A percentile compares a stretch with the other conserved stretches of the same genome.
Evolutionary conservation across 2,888 invertebrate species (phyloP).

Genomic region (Julus scanicus): DNA sequence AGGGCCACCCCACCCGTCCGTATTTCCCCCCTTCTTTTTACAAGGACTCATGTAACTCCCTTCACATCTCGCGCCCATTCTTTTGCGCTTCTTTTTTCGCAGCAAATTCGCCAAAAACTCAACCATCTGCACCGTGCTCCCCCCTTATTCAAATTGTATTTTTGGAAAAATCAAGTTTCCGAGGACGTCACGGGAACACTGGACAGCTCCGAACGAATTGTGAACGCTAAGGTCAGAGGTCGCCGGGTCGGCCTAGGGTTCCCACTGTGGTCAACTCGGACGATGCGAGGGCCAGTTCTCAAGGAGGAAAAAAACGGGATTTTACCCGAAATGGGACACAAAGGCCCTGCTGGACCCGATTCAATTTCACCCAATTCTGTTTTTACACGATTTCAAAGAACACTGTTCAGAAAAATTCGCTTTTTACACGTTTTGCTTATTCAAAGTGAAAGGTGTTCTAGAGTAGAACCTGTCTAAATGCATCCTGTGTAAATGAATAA

Average conservation of each 20-base stretch:
- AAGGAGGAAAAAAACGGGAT: background rate
- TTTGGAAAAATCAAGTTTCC: background rate
- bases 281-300: background rate
- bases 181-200: background rate
- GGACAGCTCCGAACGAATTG: background rate
- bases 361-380: background rate
- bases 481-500: no score
- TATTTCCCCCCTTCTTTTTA: background rate
- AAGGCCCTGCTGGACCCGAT: background rate
- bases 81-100: background rate
- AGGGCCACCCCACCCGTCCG: background rate
- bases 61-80: conserved; percentile 1
- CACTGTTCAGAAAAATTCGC: no score
- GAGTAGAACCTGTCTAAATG: no score
- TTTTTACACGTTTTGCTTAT: no score
- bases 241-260: background rate
- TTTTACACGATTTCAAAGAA: no score
- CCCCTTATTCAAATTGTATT: background rate
- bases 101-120: conserved; percentile 1
- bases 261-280: background rate
- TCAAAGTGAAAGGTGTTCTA: no score
- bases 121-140: background rate
- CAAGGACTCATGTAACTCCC: background rate
- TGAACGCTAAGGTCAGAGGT: background rate
- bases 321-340: background rate